Evolutionary conservation across 2,113 vertebrate species (phyloP).

Genomic region (Climacteris rufus): DNA sequence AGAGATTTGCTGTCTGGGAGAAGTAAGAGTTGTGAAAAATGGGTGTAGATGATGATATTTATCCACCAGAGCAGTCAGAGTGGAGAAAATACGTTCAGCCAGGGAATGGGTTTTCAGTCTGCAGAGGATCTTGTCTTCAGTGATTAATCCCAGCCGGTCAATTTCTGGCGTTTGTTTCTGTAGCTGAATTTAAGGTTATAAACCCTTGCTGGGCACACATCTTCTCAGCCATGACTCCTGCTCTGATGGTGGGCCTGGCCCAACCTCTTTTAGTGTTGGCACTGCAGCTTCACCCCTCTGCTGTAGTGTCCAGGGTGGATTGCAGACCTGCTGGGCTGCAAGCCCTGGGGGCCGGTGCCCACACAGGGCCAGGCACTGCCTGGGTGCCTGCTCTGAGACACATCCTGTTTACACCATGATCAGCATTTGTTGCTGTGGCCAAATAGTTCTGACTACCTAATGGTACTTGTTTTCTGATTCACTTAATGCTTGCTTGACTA

Average conservation of each 20-base stretch:
- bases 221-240: not conserved
- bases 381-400: not conserved
- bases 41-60: not conserved
- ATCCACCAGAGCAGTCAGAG: not conserved
- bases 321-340: not conserved
- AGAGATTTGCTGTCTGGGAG: not conserved
- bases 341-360: not conserved
- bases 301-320: not conserved
- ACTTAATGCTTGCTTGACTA: not conserved
- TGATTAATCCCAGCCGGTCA: not conserved
- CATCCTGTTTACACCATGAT: rapidly evolving
- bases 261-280: rapidly evolving
- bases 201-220: not conserved
- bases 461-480: not conserved
- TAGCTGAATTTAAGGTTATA: not conserved
- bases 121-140: not conserved
- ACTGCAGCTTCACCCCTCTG: not conserved
- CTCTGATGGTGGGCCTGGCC: not conserved
- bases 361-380: not conserved
- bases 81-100: not conserved
- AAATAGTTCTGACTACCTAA: not conserved
- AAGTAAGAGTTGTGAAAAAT: not conserved
- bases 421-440: not conserved
- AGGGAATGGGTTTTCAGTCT: not conserved
- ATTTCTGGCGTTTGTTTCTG: not conserved